Evolutionary conservation across 1,140 invertebrate species (phyloP), one percentile per base, ranked within the genome.

Genomic region (Zeugodacus cucurbitae): DNA sequence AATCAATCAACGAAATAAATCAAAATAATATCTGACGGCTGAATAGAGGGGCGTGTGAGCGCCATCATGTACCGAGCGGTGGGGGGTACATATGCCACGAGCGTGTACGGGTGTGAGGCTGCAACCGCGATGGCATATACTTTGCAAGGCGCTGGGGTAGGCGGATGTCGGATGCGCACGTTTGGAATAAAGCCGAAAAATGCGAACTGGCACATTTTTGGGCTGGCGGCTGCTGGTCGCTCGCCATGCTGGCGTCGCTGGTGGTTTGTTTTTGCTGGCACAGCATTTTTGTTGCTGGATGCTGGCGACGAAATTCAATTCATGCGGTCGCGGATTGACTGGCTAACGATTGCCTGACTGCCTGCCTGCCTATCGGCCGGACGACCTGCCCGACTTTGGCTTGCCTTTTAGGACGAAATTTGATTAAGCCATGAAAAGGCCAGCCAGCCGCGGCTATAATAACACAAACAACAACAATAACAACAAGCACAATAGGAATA

Each of bases 1-100:
- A 88, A 88, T 88, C 87, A 88, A 88, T 88, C 87, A 88, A 88
- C 34, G 34, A 88, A 87, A 88, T 88, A 88, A 88, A 88, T 88
- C 87, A 88, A 74, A 88, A 88, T 82, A 78, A 88, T 88, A 88
- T 78, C 64, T 74, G 70, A 58, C 87, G 32, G 58, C 20, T 41
- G 26, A 29, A 48, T 22, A 26, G 7, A 26, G 74, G 26, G 87
- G 44, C 34, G 87, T 62, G 34, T 34, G 58, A 14, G 54, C 37
- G 54, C 7, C 22, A n/a, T n/a, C 17, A 17, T 20, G 48, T 54
- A 54, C 0, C 48, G 14, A 64, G 86, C 26, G 57, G 54, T 14
- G 57, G n/a, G 44, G 29, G 11, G 26, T 26, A 29, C 34, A 70
- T 34, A 34, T 70, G 64, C 64, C 32, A 62, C 14, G 4, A 41